Base-by-base conservation (phyloP, 2,113 vertebrate species). In the Scomber colias region DNA sequence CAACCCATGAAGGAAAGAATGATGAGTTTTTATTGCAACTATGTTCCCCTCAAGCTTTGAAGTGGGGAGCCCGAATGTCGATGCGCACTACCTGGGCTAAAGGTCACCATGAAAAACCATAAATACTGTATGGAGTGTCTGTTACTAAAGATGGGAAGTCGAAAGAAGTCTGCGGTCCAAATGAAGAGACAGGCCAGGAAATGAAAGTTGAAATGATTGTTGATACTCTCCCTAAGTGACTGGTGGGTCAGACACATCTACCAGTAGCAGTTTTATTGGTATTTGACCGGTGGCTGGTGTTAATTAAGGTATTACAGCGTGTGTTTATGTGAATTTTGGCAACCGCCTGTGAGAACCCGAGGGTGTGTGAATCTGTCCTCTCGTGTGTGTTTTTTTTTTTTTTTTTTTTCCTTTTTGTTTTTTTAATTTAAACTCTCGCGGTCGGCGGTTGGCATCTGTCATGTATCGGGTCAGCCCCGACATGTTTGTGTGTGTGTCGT, bases 361-460 rank as follows among this genome's bases (percentile, higher is more conserved):
- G 31, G 21, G 7, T 78, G 69, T 66, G 56, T 19, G 15, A 71
- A 55, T 82, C 53, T 79, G 53, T 49, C 59, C 48, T 6, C 73
- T 77, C 24, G 24, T 27, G 24, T 27, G 24, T 27, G 2, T 27
- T 27, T 27, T 27, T 27, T 27, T 27, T 27, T 27, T 27, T 27
- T 27, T 27, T 27, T 27, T 27, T 27, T 27, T 27, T 3, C 24
- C 24, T 27, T 27, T 2, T 12, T 11, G 14, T 40, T 40, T 40
- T 40, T 83, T 75, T 83, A 71, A 82, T 79, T 77, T 30, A 68
- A 81, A 66, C 50, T 35, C 62, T 9, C 64, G 81, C 21, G 76
- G 67, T 69, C 24, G 8, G 66, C 16, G 55, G 79, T 65, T 79
- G 46, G 11, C 71, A 0, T 31, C 4, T 64, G 31, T 40, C 62